Percentiles rank a stretch among this genome's conserved stretches.
Evolutionary conservation across 2,888 invertebrate species (phyloP).

Genomic region (Bibio marci): DNA sequence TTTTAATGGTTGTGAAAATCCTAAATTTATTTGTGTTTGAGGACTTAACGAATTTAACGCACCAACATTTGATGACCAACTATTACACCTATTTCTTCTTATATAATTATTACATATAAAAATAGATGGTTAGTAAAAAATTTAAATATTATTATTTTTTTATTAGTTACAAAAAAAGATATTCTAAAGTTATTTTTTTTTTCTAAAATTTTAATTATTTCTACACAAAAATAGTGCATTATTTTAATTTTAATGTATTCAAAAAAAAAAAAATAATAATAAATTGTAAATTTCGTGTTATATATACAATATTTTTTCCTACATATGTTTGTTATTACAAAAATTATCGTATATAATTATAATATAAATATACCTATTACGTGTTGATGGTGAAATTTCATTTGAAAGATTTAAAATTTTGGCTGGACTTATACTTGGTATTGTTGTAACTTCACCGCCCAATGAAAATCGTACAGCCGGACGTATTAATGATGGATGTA

Average conservation of each 20-base stretch:
- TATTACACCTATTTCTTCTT: constrained; percentile 12
- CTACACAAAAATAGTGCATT: too few species aligned
- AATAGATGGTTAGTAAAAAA: too few species aligned
- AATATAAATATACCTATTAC: constrained; percentile 10
- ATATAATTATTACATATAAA: too few species aligned
- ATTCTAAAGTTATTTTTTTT: too few species aligned
- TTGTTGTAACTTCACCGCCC: constrained; percentile 12
- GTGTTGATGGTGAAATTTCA: constrained; percentile 5
- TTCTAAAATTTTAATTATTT: too few species aligned
- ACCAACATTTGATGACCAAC: constrained; percentile 12
- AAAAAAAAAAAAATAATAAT: too few species aligned
- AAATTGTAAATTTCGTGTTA: too few species aligned
- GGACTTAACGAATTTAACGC: constrained; percentile 31
- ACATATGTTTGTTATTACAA: too few species aligned
- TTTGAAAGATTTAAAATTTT: constrained; percentile 5
- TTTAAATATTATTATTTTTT: background rate
- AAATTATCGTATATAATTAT: too few species aligned
- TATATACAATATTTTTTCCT: too few species aligned
- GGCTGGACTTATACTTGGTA: constrained; percentile 9
- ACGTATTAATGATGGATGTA: background rate
- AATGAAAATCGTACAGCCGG: constrained; percentile 12
- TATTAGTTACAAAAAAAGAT: too few species aligned
- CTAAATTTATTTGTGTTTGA: constrained; percentile 44
- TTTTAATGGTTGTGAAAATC: constrained; percentile 33
- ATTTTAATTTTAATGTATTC: too few species aligned